Conservation (phyloP, 2,797 vertebrate genomes). For the Pseudochromis fuscus region DNA sequence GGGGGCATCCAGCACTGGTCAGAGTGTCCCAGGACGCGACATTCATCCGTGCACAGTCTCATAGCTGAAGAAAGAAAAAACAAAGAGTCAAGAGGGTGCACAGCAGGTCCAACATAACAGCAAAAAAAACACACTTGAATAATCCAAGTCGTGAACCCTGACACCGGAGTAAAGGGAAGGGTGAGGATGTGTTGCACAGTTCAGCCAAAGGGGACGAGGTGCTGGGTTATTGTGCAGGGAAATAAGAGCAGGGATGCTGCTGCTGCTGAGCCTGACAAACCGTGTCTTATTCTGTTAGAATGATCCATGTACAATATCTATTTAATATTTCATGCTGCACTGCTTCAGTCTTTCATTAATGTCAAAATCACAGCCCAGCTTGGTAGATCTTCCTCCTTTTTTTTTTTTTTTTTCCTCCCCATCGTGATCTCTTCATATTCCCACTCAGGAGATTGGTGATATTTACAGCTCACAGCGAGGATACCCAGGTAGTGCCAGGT, state of each 20-base stretch:
- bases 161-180: not conserved
- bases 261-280: conserved; percentile 16
- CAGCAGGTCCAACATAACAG: conserved; percentile 1
- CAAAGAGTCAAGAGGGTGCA: conserved; percentile 2
- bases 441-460: conserved; percentile 14
- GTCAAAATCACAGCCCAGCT: conserved; percentile 29
- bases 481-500: conserved; percentile 20
- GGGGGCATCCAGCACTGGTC: conserved; percentile 99
- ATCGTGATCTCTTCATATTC: conserved; percentile 20
- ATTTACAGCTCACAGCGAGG: conserved; percentile 39
- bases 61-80: conserved; percentile 84
- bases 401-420: not conserved
- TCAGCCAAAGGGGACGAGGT: conserved; percentile 19
- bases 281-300: conserved; percentile 15
- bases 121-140: conserved; percentile 23
- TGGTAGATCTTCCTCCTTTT: not conserved
- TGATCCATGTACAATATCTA: conserved; percentile 20
- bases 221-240: not conserved
- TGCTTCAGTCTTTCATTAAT: conserved; percentile 42
- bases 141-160: conserved; percentile 7
- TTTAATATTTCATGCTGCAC: conserved; percentile 54
- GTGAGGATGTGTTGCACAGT: conserved; percentile 14
- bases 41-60: conserved; percentile 97
- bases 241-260: conserved; percentile 19
- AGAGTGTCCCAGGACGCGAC: conserved; percentile 94